Evolutionary conservation across 1,140 invertebrate genomes (phyloP).

Genomic region (Drosophila insularis): DNA sequence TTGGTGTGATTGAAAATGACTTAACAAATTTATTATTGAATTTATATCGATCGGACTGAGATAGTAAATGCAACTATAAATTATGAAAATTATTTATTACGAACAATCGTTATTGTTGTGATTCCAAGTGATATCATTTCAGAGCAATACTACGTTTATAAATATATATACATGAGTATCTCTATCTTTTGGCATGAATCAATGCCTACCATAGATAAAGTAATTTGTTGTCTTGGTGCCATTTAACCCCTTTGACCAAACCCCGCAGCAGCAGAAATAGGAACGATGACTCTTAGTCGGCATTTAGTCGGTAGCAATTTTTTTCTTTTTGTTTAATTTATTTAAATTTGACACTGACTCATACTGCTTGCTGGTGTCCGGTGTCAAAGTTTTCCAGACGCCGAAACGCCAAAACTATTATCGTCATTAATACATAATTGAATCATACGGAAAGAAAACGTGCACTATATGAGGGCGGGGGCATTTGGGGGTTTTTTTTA

Average conservation of each 20-base stretch:
- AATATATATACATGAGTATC: conserved; percentile 9
- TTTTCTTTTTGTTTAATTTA: conserved; percentile 54
- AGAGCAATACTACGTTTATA: not conserved
- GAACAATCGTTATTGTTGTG: conserved; percentile 21
- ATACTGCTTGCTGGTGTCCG: conserved; percentile 14
- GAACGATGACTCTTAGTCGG: conserved; percentile 40
- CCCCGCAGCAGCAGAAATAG: no score
- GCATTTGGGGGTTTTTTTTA: conserved; percentile 1
- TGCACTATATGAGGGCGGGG: conserved; percentile 38
- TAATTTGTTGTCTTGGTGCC: conserved; percentile 58
- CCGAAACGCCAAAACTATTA: conserved; percentile 21
- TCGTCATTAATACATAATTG: conserved; percentile 55
- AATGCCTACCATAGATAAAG: conserved; percentile 60
- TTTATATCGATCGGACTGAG: conserved; percentile 59
- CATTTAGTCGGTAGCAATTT: conserved; percentile 35
- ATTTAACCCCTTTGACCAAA: conserved; percentile 41
- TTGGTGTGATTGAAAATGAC: conserved; percentile 78
- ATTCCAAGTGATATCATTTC: conserved; percentile 60
- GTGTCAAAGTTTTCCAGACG: conserved; percentile 44
- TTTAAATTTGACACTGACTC: conserved; percentile 71
- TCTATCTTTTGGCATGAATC: conserved; percentile 53
- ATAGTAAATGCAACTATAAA: conserved; percentile 41
- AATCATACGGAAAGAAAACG: conserved; percentile 34
- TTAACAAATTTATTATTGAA: conserved; percentile 74
- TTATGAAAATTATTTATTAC: conserved; percentile 41